Evolutionary conservation across 2,888 invertebrate species (phyloP), one percentile per base, ranked within the genome.

Genomic region (Hoplodrina blanda): DNA sequence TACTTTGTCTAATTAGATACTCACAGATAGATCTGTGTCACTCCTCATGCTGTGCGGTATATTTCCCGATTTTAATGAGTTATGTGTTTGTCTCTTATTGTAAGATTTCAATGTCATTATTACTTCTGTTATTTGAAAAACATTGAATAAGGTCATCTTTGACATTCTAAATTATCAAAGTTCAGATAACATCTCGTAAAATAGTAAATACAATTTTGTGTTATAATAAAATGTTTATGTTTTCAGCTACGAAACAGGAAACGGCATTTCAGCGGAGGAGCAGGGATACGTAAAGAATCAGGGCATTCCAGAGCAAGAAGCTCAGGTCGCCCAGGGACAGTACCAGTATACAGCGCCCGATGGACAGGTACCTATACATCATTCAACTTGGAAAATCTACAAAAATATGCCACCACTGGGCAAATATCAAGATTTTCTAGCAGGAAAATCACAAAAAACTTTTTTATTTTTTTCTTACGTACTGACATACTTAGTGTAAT

Each of bases 261-360:
- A 97, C 77, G 97, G 97, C 1, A 97, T 97, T 72, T 84, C 91
- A 70, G 97, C 96, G 1, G 96, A 96, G 33, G 97, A 97, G 84
- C 95, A 96, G 63, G 97, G 97, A 8, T 96, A 92, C 78, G 90
- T 97, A 78, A 97, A 97, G 91, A 97, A 97, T 85, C 93, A 94
- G 20, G 97, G 97, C 0, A 89, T 95, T 2, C 95, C 96, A 0
- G 96, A 96, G 6, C 93, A 95, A 71, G 97, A 96, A 82, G 90
- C 92, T 0, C 94, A 93, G 69, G 96, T 96, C 10, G 97, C 97
- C 0, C 97, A 97, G 86, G 97, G 97, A 25, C 96, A 96, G 84
- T 97, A 95, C 87, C 95, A 96, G 77, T 97, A 97, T 80, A 96
- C 96, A 0, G 96, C 96, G 1, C 96, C 96, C 19, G 96, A 97